Evolutionary conservation across 2,797 vertebrate genomes (phyloP).

Genomic region (Ctenosaura bakeri): DNA sequence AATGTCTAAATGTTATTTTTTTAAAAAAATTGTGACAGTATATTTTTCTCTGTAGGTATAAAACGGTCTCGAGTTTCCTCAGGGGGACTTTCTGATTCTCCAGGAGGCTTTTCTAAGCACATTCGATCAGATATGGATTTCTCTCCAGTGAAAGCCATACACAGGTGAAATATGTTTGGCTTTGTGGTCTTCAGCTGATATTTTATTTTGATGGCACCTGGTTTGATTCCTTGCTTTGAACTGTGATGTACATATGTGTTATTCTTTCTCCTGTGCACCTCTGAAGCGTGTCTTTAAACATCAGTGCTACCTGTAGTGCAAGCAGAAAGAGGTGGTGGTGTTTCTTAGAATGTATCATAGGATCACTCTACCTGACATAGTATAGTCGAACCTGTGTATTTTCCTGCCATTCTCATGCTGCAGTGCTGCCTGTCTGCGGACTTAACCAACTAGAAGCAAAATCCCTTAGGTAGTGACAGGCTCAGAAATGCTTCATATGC

Average conservation of each 20-base stretch:
- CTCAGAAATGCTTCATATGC: no score
- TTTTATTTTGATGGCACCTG: not conserved
- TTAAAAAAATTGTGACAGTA: not conserved
- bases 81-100: constrained; percentile 73
- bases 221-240: not conserved
- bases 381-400: not conserved
- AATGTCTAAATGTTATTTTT: not conserved
- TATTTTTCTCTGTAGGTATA: constrained; percentile 74
- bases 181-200: not conserved
- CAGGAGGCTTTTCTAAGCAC: constrained; percentile 83
- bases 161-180: constrained; percentile 61
- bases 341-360: not conserved
- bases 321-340: not conserved
- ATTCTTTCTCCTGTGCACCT: not conserved
- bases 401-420: not conserved
- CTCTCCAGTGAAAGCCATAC: constrained; percentile 67
- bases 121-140: constrained; percentile 82
- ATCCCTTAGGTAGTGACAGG: no score
- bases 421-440: not conserved
- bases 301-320: not conserved
- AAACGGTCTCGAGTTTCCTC: constrained; percentile 79
- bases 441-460: no score
- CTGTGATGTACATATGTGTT: not conserved
- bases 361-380: not conserved
- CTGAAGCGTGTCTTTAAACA: not conserved